Evolutionary conservation across 2,113 vertebrate species (phyloP).

Genomic region (Hipposideros armiger): DNA sequence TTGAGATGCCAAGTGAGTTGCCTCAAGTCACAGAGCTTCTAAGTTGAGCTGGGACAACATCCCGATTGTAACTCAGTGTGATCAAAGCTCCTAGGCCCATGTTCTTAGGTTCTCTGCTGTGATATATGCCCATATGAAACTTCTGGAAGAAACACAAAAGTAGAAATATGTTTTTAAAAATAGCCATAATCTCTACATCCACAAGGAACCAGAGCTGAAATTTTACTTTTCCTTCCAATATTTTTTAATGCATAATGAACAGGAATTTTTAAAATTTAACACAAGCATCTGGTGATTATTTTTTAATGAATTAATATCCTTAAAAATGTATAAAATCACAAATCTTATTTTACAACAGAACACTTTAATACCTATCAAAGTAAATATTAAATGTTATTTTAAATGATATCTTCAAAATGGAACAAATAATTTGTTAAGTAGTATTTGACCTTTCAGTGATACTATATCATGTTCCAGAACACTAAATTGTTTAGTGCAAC

Average conservation of each 20-base stretch:
- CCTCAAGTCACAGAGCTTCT: neutral
- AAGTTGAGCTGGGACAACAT: neutral
- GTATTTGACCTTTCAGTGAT: neutral
- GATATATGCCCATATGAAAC: neutral
- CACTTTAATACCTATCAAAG: neutral
- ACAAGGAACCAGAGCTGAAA: neutral
- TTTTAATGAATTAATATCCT: neutral
- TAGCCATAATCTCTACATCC: neutral
- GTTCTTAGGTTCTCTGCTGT: neutral
- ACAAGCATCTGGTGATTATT: neutral
- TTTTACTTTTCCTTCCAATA: neutral
- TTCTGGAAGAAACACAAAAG: neutral
- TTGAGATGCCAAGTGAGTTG: neutral
- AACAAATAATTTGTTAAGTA: neutral
- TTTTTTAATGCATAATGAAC: neutral
- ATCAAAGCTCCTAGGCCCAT: neutral
- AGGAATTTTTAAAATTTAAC: neutral
- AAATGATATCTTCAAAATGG: neutral
- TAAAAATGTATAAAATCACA: neutral
- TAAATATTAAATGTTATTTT: neutral
- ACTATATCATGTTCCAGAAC: neutral
- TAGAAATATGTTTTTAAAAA: neutral
- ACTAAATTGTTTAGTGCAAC: neutral
- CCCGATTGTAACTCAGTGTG: neutral
- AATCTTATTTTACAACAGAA: neutral